phyloP scores from a whole-genome alignment of 2,888 invertebrate genomes.

The Pilophorus perplexus region DNA sequence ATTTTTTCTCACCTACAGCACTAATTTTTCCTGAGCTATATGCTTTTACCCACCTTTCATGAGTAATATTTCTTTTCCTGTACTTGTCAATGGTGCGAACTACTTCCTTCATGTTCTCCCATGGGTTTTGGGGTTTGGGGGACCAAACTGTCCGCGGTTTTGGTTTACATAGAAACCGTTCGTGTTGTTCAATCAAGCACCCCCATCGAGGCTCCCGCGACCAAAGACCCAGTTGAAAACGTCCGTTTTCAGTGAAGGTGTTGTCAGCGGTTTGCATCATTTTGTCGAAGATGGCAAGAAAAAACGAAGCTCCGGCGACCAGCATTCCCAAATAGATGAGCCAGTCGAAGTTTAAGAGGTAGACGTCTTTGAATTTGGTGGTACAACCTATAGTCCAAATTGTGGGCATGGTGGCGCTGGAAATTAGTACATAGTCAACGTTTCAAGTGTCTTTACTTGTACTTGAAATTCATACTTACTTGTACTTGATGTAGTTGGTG shows the following conservation, averaged over 20 bases:
- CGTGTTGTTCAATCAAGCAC: no score
- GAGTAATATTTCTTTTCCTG: no score
- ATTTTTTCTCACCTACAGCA: no score
- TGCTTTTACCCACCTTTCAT: no score
- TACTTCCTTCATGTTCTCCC: no score
- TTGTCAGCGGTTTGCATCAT: constrained; percentile 9
- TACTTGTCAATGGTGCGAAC: no score
- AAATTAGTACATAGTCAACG: neutral
- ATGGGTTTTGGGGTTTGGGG: no score
- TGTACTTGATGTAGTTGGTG: constrained; percentile 7
- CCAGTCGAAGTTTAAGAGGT: constrained; percentile 3
- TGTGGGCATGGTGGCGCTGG: neutral
- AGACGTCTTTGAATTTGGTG: neutral
- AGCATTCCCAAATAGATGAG: constrained; percentile 3
- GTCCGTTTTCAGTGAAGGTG: neutral
- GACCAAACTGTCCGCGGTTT: no score
- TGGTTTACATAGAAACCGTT: no score
- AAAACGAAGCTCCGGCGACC: neutral
- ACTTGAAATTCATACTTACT: neutral
- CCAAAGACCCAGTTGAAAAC: neutral
- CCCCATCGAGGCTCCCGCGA: neutral
- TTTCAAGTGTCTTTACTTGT: no score
- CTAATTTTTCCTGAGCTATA: no score
- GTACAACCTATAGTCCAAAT: constrained; percentile 4
- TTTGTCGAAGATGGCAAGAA: neutral